A percentile compares a stretch with the other conserved stretches of the same genome.
Conservation (phyloP, 2,888 invertebrate species). For the Proisotoma minuta region DNA sequence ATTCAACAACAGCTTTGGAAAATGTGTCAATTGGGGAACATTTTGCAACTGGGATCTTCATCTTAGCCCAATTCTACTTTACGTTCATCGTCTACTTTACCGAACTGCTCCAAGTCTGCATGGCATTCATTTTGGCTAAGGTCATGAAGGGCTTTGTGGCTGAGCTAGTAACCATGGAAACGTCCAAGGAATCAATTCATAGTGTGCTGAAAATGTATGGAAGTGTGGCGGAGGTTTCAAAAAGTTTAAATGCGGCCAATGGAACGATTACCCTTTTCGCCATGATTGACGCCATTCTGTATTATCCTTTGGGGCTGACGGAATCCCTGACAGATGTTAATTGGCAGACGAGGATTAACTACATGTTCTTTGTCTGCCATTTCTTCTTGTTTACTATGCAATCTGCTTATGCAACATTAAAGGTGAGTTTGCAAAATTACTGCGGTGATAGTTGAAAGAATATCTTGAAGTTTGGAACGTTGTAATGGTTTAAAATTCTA, state of each 20-base stretch:
- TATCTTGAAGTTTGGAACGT: too few relatives aligned
- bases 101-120: neutral
- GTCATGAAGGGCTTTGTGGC: neutral
- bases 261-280: neutral
- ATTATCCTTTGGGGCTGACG: neutral
- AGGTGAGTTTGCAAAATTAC: too few relatives aligned
- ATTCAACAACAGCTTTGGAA: neutral
- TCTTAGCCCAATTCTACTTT: neutral
- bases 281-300: neutral
- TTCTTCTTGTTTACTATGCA: slow-evolving; percentile 3
- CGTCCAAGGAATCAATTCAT: neutral
- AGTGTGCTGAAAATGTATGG: neutral
- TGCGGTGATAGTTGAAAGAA: too few relatives aligned
- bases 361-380: neutral
- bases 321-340: neutral
- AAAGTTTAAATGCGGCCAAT: neutral
- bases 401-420: neutral
- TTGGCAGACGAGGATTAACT: neutral
- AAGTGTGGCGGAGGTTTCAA: neutral
- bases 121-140: neutral
- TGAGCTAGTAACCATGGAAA: neutral
- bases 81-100: neutral
- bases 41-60: neutral
- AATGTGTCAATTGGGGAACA: neutral
- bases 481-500: too few relatives aligned